Conservation (phyloP, 2,888 invertebrate genomes). For the Branchinecta sandiegonensis region DNA sequence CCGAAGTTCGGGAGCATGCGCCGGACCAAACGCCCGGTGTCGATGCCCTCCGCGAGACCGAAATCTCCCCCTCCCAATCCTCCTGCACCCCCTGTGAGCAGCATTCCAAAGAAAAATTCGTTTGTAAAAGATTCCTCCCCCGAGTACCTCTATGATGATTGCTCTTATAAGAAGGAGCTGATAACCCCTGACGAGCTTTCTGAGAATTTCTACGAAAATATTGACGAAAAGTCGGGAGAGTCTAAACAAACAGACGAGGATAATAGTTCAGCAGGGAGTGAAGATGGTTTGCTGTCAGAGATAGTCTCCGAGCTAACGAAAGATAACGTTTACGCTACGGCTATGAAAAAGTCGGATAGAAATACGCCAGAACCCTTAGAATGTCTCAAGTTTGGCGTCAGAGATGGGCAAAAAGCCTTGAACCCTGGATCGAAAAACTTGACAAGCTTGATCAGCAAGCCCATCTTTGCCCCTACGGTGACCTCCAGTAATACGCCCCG, state of each 20-base stretch:
- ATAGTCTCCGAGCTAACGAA: slow-evolving; percentile 75
- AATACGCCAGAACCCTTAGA: not conserved
- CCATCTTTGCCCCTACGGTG: too few species aligned
- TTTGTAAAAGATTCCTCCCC: slow-evolving; percentile 24
- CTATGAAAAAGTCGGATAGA: slow-evolving; percentile 30
- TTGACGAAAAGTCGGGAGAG: slow-evolving; percentile 17
- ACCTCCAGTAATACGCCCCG: too few species aligned
- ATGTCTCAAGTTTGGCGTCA: not conserved
- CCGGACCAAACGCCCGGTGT: slow-evolving; percentile 52
- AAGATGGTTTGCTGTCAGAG: slow-evolving; percentile 60
- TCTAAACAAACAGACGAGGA: slow-evolving; percentile 19
- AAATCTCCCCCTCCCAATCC: slow-evolving; percentile 39
- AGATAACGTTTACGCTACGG: slow-evolving; percentile 62
- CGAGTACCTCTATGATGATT: slow-evolving; percentile 56
- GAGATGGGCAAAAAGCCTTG: too few species aligned
- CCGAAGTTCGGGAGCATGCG: slow-evolving; percentile 73
- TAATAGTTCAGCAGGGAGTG: slow-evolving; percentile 47
- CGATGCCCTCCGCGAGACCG: slow-evolving; percentile 61
- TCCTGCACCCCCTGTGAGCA: slow-evolving; percentile 31
- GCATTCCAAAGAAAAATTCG: not conserved
- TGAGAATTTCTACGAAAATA: slow-evolving; percentile 19
- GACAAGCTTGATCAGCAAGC: too few species aligned
- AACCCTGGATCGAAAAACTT: too few species aligned
- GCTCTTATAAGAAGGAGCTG: slow-evolving; percentile 33
- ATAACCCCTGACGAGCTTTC: slow-evolving; percentile 8